Evolutionary conservation across 2,113 vertebrate species (phyloP), one percentile per base, ranked within the genome.

Genomic region (Osmerus mordax): DNA sequence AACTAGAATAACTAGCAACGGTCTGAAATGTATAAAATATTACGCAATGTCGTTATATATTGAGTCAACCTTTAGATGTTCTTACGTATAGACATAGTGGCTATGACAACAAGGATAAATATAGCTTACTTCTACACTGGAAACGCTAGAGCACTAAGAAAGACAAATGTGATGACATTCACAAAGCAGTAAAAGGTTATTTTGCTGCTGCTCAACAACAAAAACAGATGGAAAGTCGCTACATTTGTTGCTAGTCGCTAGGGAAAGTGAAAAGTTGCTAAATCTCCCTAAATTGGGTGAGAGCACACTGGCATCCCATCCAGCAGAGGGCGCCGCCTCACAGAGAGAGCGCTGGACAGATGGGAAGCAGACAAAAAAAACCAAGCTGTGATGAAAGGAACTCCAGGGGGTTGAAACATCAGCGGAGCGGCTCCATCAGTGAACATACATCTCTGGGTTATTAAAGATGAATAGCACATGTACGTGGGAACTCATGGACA

Each of bases 311-410:
- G 74, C 14, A 11, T 32, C 4, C 1, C 0, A 0, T 67, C 88
- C 89, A 86, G 74, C 72, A 89, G 89, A 63, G 86, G 89, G 84
- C 84, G 79, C 71, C 87, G 80, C 56, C 47, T 82, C 77, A 81
- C 82, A 67, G 58, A 68, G 59, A 60, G 78, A 76, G 65, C 29
- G 15, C n/a, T 14, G 5, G 18, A 21, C 19, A 60, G 62, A 58
- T 54, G 62, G 2, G 25, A 55, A 19, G n/a, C 13, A 21, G 60
- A 59, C 32, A 68, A 72, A 77, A 78, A 76, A 72, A 78, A 36
- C 32, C 32, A 79, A 83, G 69, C 69, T 71, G 56, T 15, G 70
- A n/a, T 65, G 18, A 11, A 78, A 76, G 59, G 58, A 69, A 77
- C 77, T 80, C 60, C 15, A 53, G 70, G 72, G 80, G 23, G 13